phyloP scores from a whole-genome alignment of 1,140 invertebrate genomes.

The Brachionus plicatilis region DNA sequence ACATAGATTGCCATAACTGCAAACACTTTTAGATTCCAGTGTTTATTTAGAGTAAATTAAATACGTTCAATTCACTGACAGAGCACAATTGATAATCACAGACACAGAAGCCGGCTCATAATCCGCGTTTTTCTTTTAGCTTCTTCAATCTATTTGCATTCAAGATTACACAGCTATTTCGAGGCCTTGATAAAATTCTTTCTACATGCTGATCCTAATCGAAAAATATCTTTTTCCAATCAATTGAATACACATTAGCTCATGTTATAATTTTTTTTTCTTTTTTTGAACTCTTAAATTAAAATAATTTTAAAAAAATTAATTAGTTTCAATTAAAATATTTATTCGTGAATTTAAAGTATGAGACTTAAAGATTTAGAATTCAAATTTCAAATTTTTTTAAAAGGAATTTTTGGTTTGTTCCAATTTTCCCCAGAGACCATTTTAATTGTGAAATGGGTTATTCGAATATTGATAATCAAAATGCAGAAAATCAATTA shows the following conservation, averaged over 20 bases:
- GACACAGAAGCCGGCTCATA: background rate
- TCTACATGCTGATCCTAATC: background rate
- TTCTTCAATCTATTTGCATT: background rate
- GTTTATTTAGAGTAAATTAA: background rate
- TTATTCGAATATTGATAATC: background rate
- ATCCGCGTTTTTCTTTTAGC: background rate
- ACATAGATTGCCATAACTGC: background rate
- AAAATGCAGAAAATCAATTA: background rate
- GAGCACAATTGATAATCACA: background rate
- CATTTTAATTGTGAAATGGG: background rate
- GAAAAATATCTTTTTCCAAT: background rate
- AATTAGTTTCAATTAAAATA: background rate
- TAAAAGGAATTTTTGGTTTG: no score
- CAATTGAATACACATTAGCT: background rate
- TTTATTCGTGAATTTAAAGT: background rate
- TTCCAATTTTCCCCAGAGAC: background rate
- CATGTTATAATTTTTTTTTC: background rate
- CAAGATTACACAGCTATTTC: background rate
- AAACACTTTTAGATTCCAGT: background rate
- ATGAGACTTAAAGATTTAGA: background rate
- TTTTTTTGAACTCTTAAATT: background rate
- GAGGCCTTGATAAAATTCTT: background rate
- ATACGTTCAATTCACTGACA: background rate
- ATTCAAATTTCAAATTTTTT: no score
- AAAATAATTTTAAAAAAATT: background rate